Percentiles rank a stretch among this genome's conserved stretches.
Conservation (phyloP, 2,888 invertebrate genomes). For the Helleia helle region DNA sequence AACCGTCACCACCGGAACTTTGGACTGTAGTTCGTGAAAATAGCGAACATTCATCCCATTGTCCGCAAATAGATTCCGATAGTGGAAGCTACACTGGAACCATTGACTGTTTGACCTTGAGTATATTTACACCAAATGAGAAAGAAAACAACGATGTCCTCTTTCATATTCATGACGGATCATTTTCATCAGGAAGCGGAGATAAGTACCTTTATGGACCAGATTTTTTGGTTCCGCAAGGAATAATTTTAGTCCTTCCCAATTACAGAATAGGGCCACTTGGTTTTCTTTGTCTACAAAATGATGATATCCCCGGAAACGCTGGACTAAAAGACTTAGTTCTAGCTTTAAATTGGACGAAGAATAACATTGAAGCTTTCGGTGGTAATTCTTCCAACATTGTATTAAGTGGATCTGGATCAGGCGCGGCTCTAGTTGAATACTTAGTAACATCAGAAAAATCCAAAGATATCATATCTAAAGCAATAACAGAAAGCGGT, state of each 20-base stretch:
- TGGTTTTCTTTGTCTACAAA: constrained; percentile 51
- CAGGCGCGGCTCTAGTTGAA: constrained; percentile 43
- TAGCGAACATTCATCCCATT: constrained; percentile 31
- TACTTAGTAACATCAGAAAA: constrained; percentile 39
- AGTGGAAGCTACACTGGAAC: constrained; percentile 28
- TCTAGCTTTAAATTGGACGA: constrained; percentile 47
- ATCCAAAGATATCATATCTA: constrained; percentile 36
- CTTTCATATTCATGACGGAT: constrained; percentile 55
- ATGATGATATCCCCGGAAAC: constrained; percentile 48
- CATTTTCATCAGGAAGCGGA: constrained; percentile 42
- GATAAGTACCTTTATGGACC: constrained; percentile 48
- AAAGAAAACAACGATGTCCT: constrained; percentile 35
- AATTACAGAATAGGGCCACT: constrained; percentile 55
- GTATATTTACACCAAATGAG: constrained; percentile 38
- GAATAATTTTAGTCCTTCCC: constrained; percentile 44
- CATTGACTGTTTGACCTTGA: constrained; percentile 49
- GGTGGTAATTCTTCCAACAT: constrained; percentile 50
- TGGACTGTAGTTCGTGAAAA: constrained; percentile 28
- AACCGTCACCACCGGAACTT: constrained; percentile 26
- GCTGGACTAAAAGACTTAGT: constrained; percentile 52
- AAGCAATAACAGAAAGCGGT: constrained; percentile 54
- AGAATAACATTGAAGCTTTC: constrained; percentile 40
- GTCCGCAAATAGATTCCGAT: constrained; percentile 37
- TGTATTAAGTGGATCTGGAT: constrained; percentile 47
- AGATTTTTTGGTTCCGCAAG: constrained; percentile 37